phyloP scores from a whole-genome alignment of 2,888 invertebrate genomes.

The Diaperis boleti region DNA sequence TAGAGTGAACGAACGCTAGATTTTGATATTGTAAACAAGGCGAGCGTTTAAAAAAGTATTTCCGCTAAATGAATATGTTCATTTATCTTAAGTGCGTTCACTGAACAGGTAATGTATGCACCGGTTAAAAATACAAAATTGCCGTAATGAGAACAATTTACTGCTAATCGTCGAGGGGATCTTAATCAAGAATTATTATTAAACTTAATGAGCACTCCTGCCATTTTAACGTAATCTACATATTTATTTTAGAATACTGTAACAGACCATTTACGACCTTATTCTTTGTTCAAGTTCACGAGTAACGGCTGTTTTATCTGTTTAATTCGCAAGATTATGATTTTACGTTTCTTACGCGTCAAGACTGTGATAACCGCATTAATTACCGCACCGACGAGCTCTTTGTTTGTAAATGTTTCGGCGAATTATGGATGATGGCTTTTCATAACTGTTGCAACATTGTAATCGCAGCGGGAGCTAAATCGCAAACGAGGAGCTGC shows the following conservation, averaged over 20 bases:
- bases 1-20: conserved; percentile 27
- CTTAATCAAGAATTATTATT: conserved; percentile 67
- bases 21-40: conserved; percentile 56
- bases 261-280: conserved; percentile 37
- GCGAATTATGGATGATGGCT: conserved; percentile 21
- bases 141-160: conserved; percentile 69
- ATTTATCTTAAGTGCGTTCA: conserved; percentile 65
- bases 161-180: conserved; percentile 67
- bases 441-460: background rate
- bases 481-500: background rate
- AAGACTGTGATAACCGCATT: conserved; percentile 22
- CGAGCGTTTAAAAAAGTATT: conserved; percentile 61
- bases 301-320: conserved; percentile 15
- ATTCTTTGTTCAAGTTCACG: conserved; percentile 34
- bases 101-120: conserved; percentile 67
- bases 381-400: conserved; percentile 21
- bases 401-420: conserved; percentile 38
- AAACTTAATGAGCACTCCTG: conserved; percentile 66
- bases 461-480: background rate
- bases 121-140: conserved; percentile 68
- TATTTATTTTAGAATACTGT: conserved; percentile 52
- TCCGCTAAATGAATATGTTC: conserved; percentile 62
- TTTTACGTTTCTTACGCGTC: conserved; percentile 25
- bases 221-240: conserved; percentile 62
- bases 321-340: conserved; percentile 26